Base-by-base conservation (phyloP, 2,797 vertebrate species). In the Psittacula derbiana region DNA sequence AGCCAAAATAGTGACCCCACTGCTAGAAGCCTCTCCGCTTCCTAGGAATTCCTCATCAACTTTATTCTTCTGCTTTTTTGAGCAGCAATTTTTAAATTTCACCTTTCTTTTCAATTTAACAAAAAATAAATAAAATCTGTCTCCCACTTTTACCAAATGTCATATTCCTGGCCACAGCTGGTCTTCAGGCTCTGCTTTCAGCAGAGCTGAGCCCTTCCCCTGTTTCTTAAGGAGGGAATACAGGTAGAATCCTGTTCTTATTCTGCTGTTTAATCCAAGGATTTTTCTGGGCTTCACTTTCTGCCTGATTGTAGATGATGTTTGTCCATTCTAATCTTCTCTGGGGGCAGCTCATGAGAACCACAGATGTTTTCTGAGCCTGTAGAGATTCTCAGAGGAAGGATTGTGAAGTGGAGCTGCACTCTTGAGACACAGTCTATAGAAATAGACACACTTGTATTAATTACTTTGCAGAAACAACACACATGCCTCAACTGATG, bases 251-350 rank as follows among this genome's bases (percentile, higher is more conserved):
- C 27, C 13, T 38, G 25, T 73, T 72, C 38, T 84, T 6, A 55
- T 84, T 94, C 49, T n/a, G 6, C 50, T 86, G 33, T 16, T 62
- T 94, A 90, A 91, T 88, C 49, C 79, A 49, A 75, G 83, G 70
- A 86, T 96, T 94, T 95, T 75, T 75, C 66, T 81, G 53, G 12
- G 27, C 86, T 88, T 96, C 46, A 28, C 10, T 93, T 90, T 92
- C 73, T 93, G 27, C 58, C 46, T 81, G 62, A 84, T 28, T 58
- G 21, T 81, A 91, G 69, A 76, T 62, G 52, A 91, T 87, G 71
- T 91, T 91, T 87, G 85, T 78, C 93, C 85, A 70, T 55, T 36
- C 52, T 91, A 82, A 92, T 92, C 86, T 91, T 91, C 81, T 74
- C 80, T 86, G 53, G 38, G 36, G 53, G 33, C 18, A 60, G 47